Conservation (phyloP, 2,797 vertebrate genomes). For the Epinephelus malabaricus region DNA sequence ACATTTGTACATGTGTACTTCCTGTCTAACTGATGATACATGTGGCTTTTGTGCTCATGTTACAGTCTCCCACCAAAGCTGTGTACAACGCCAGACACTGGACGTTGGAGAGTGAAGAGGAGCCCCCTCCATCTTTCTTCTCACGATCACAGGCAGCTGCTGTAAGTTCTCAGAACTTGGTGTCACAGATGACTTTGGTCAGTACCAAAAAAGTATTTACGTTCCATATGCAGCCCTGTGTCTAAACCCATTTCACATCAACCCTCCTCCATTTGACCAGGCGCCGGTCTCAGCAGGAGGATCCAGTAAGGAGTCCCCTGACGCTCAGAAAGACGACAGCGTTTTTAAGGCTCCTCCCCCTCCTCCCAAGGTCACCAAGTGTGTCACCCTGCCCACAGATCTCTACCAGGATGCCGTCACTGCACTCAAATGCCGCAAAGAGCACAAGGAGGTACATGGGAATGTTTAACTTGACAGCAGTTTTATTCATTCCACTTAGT, state of each 20-base stretch:
- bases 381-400: constrained; percentile 93
- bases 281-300: constrained; percentile 53
- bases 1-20: too few relatives aligned
- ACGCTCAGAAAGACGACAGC: constrained; percentile 92
- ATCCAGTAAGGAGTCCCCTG: constrained; percentile 81
- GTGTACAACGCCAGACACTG: constrained; percentile 96
- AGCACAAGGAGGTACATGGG: constrained; percentile 94
- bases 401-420: constrained; percentile 98
- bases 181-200: neutral
- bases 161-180: constrained; percentile 51
- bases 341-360: constrained; percentile 97
- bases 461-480: too few relatives aligned
- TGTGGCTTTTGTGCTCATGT: constrained; percentile 1
- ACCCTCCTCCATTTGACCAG: constrained; percentile 31
- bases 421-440: constrained; percentile 96
- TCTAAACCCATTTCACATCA: too few relatives aligned
- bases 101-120: constrained; percentile 82
- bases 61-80: constrained; percentile 94
- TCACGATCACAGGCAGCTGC: constrained; percentile 43
- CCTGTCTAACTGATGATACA: neutral
- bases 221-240: neutral
- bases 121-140: constrained; percentile 51
- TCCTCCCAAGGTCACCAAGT: constrained; percentile 97
- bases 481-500: neutral
- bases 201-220: neutral